Evolutionary conservation across 1,140 invertebrate genomes (phyloP).

Genomic region (Calycopis cecrops): DNA sequence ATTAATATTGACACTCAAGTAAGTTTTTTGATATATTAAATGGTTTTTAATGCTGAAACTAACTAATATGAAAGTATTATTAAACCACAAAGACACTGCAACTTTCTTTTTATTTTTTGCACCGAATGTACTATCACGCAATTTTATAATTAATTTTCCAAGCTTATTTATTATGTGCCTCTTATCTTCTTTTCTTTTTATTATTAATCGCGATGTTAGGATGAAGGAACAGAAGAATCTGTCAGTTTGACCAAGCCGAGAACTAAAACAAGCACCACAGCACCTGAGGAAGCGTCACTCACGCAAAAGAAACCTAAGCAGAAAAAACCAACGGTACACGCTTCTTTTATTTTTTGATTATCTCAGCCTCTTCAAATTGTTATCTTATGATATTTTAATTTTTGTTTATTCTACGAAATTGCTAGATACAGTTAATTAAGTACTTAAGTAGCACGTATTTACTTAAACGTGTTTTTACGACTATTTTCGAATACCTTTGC

Average conservation of each 20-base stretch:
- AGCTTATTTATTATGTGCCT: background rate
- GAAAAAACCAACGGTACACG: conserved; percentile 67
- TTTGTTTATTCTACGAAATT: too few relatives aligned
- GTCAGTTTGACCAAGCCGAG: conserved; percentile 61
- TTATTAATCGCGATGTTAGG: conserved; percentile 44
- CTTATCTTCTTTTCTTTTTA: conserved; percentile 13
- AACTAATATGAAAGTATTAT: too few relatives aligned
- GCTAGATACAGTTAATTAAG: too few relatives aligned
- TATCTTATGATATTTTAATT: background rate
- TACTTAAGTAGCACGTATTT: too few relatives aligned
- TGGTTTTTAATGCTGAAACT: too few relatives aligned
- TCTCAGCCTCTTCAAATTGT: conserved; percentile 39
- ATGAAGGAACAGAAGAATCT: conserved; percentile 64
- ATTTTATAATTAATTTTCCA: background rate
- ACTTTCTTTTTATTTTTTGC: background rate
- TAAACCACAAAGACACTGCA: background rate
- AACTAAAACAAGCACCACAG: conserved; percentile 67
- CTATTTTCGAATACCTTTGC: background rate
- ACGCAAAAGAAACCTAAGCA: conserved; percentile 68
- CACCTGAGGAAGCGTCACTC: conserved; percentile 64
- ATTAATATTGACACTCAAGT: too few relatives aligned
- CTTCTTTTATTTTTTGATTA: conserved; percentile 46
- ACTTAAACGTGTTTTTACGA: background rate
- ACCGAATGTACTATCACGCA: background rate
- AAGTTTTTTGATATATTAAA: too few relatives aligned